Evolutionary conservation across 2,113 vertebrate species (phyloP).

Genomic region (human (Homo sapiens)): GRCh38 chr1:117385501-117386000

Average conservation of each 20-base stretch:
- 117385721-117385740: neutral
- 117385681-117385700: neutral
- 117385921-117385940: neutral
- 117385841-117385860: neutral
- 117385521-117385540: neutral
- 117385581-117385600: neutral
- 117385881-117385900: neutral
- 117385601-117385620: neutral
- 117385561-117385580: neutral
- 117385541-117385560: neutral
- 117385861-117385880: neutral
- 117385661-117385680: neutral
- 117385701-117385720: neutral
- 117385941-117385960: neutral
- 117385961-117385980: neutral
- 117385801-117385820: neutral
- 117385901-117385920: neutral
- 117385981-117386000: neutral
- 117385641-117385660: neutral
- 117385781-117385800: neutral
- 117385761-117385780: neutral
- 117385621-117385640: neutral
- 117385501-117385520: neutral
- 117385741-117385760: neutral
- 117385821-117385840: conserved; percentile 3